Base-by-base conservation (phyloP, 2,113 vertebrate genomes). In the Actenoides lindsayi region DNA sequence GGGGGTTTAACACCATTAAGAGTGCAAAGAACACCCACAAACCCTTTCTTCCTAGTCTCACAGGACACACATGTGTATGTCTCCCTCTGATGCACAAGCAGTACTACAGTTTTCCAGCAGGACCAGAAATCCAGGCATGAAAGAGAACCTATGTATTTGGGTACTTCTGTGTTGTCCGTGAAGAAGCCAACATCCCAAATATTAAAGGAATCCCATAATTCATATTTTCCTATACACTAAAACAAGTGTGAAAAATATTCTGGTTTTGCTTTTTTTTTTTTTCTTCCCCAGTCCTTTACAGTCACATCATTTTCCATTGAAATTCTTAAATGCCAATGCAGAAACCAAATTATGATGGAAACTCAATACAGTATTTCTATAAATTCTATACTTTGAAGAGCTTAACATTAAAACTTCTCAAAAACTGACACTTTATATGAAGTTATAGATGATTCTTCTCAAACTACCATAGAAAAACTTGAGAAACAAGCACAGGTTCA, bases 391-490 rank as follows among this genome's bases (percentile, higher is more conserved):
- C 56, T 92, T 96, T 39, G 46, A 21, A 60, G 19, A 75, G 31
- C 28, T 75, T 93, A 56, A 88, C 77, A 82, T 95, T 92, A 97
- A 96, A 97, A 89, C 54, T 81, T 93, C 94, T 77, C 77, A 93
- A 88, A 96, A 97, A n/a, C 30, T 59, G 94, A 63, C 67, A 84
- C 86, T 94, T 92, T 89, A 54, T 42, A 88, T 65, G 42, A 94
- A 89, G 10, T 56, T 46, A 67, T 10, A 39, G 4, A 9, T 5
- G 11, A 59, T 79, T 82, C 33, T 82, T 89, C 62, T 64, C 7
- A 16, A 89, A 42, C 16, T 71, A 25, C 2, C 65, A 42, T 12
- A 27, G 16, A 78, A 57, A 20, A 53, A 37, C n/a, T 24, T 54
- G 9, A 74, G 42, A 89, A 54, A 42, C 17, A 62, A n/a, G 23